Base-by-base conservation (phyloP, 2,113 vertebrate genomes). In the Kryptolebias marmoratus region DNA sequence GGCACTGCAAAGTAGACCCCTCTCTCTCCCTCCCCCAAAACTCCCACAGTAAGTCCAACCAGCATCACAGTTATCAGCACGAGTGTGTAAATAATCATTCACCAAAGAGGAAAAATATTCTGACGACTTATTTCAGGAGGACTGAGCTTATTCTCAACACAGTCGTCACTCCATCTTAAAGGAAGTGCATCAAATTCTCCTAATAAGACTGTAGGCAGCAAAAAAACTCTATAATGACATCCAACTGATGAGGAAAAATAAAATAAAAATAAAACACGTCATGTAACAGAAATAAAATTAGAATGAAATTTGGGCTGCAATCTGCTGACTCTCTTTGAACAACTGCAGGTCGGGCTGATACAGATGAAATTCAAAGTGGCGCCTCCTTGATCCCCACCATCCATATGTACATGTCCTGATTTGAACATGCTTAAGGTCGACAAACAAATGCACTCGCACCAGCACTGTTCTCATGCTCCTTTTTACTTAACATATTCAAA, bases 231-330 rank as follows among this genome's bases (percentile, higher is more conserved):
- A 15, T 56, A 16, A 0, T 10, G 31, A 56, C 3, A 74, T 75
- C 68, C 69, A 55, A 65, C 18, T 14, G 47, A 70, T 75, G 69
- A 69, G 70, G 62, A 82, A 75, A 85, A 84, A 83, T 4, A 75
- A 22, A 22, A 22, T 22, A 22, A 22, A 22, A 22, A 22, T 22
- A 71, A 27, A 82, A 63, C 71, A 83, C 71, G 82, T 82, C 52
- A 57, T 65, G 74, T 68, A 88, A 87, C 59, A 68, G 84, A 85
- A 89, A 88, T 64, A 86, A 85, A 83, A 74, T 72, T 52, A 59
- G 56, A 79, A 44, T 79, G 63, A 27, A 86, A 73, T 42, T 36
- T 65, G 65, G 52, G 53, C 32, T 70, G 65, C 48, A 15, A 55
- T 58, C 42, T 82, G 16, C 56, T 69, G 50, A 63, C 71, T 53